Evolutionary conservation across 2,888 invertebrate species (phyloP).

Genomic region (Acleris sparsana): DNA sequence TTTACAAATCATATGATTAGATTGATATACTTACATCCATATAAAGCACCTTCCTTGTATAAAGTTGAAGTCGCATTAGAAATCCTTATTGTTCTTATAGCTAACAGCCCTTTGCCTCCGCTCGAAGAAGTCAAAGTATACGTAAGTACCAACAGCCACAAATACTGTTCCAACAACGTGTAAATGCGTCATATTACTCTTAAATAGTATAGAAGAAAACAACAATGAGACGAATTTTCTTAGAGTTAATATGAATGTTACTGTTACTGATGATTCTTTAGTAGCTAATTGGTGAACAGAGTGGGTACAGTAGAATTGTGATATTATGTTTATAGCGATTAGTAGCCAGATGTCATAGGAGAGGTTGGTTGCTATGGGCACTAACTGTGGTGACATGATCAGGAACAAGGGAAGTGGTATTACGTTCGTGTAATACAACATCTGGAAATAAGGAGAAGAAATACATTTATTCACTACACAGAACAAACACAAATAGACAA

Average conservation of each 20-base stretch:
- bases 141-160: slow-evolving; percentile 68
- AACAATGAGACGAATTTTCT: slow-evolving; percentile 71
- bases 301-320: slow-evolving; percentile 70
- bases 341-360: slow-evolving; percentile 59
- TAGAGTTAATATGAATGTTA: slow-evolving; percentile 72
- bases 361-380: slow-evolving; percentile 49
- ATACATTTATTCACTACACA: too few species aligned
- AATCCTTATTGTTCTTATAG: slow-evolving; percentile 49
- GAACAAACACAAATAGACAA: too few species aligned
- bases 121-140: slow-evolving; percentile 72
- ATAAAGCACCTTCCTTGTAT: too few species aligned
- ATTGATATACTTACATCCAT: too few species aligned
- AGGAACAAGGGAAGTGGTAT: slow-evolving; percentile 70
- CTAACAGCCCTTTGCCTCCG: slow-evolving; percentile 62
- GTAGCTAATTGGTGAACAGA: slow-evolving; percentile 72
- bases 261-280: slow-evolving; percentile 69
- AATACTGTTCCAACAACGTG: slow-evolving; percentile 67
- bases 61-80: background rate
- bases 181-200: slow-evolving; percentile 67
- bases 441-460: slow-evolving; percentile 64
- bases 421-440: slow-evolving; percentile 74
- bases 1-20: too few species aligned
- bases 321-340: slow-evolving; percentile 59
- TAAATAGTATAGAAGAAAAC: slow-evolving; percentile 72
- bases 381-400: slow-evolving; percentile 60